Base-by-base conservation (phyloP, 2,113 vertebrate genomes). In the Tiliqua scincoides region DNA sequence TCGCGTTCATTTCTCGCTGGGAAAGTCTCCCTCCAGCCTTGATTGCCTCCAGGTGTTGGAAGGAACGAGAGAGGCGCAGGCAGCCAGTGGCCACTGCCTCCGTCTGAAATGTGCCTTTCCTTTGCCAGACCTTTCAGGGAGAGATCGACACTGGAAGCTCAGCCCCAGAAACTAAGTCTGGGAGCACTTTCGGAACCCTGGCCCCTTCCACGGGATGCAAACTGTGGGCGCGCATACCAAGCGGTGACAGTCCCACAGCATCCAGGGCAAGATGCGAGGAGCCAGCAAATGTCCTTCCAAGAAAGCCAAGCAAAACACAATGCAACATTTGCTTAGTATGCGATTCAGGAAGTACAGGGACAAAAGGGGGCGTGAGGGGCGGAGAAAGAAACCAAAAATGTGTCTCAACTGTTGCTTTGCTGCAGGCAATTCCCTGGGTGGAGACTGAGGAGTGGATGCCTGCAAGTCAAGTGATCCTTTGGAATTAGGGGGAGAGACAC, bases 391-490 rank as follows among this genome's bases (percentile, higher is more conserved):
- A 81, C 10, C 61, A 67, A 77, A 18, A 35, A 82, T 86, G 75
- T 88, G 87, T 82, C 3, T 0, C 74, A 63, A 85, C 85, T 82
- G 80, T 71, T 75, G 79, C 71, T 92, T 81, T 71, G 25, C 18
- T 75, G 89, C 35, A 85, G 82, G 65, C 88, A 71, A 32, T 43
- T 71, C 82, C 30, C 75, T 6, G 88, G 80, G 87, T 35, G 89
- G 89, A 91, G 91, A 90, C 71, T 18, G 40, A 30, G 79, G 5
- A 63, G 79, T 76, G 90, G 82, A 65, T 82, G 85, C 9, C 88
- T 32, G 86, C 57, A 9, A 8, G 70, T 76, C 83, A 27, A 65
- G 85, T 86, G 85, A 85, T 84, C 48, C 1, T 79, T 77, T 5
- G 79, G 88, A 77, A 61, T 18, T 12, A 48, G 63, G 68, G 81